Evolutionary conservation across 2,888 invertebrate genomes (phyloP), one percentile per base, ranked within the genome.

Genomic region (Oligia strigilis): DNA sequence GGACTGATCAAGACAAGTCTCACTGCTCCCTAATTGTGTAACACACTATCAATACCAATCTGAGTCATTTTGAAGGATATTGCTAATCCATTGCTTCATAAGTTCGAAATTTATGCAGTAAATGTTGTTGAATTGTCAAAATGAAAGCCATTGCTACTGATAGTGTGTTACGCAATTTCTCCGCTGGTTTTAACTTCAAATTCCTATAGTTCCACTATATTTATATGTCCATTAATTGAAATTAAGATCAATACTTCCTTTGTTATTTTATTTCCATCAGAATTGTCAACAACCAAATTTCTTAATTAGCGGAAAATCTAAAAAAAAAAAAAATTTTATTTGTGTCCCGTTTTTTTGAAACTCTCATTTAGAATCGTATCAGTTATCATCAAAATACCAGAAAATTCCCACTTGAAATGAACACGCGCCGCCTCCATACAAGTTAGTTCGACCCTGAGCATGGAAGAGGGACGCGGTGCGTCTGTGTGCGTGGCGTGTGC

Each of bases 401-500:
- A 62, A 46, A 55, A 49, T 77, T 58, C 17, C 58, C 8, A 58
- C 11, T 84, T 23, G 14, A 40, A 81, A 64, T 36, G 29, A 80
- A 70, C 55, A 58, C 77, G 69, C 73, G 71, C 72, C 55, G 71
- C 60, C 76, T 81, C 72, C 71, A 73, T 80, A 81, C 73, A 84
- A 73, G 72, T 71, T 72, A 76, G 17, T 62, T 67, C 78, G 85
- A 87, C 81, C 80, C 85, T 77, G 72, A 80, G 75, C 66, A 72
- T 76, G 75, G 75, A 78, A 74, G 71, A 78, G 83, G 87, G 82
- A 80, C 75, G 76, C n/a, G 82, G 67, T 80, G 78, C 52, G 80
- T 62, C n/a, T 40, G 80, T 81, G 83, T 87, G 83, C 72, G 86
- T 75, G 78, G 9, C 19, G 72, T 77, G 83, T 87, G 84, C 72